phyloP scores from a whole-genome alignment of 1,140 invertebrate species.

The Chelonus insularis region DNA sequence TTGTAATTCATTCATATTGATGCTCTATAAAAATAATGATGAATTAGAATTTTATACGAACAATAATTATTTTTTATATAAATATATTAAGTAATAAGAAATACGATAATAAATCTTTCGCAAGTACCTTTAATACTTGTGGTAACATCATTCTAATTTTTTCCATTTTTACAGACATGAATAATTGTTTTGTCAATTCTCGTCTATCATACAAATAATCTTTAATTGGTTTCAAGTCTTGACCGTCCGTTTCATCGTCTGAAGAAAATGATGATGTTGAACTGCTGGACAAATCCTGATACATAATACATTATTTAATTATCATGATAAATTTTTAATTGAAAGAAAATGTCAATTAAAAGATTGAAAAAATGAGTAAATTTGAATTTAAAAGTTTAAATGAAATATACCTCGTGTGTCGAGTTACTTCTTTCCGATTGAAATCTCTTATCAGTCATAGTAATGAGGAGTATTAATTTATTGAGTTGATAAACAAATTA shows the following conservation, averaged over 20 bases:
- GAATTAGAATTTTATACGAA: not conserved
- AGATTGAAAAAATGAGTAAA: no score
- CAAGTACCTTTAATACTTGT: conserved; percentile 48
- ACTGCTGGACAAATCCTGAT: conserved; percentile 33
- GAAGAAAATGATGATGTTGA: conserved; percentile 41
- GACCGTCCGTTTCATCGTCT: conserved; percentile 48
- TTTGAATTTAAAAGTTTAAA: no score
- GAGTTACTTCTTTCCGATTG: no score
- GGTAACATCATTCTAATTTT: conserved; percentile 59
- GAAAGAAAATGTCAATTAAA: no score
- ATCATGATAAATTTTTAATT: no score
- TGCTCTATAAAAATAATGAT: conserved; percentile 35
- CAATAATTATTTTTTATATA: not conserved
- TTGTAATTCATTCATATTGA: conserved; percentile 50
- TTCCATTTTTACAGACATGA: conserved; percentile 55
- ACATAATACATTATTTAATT: not conserved
- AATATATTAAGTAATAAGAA: not conserved
- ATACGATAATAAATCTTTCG: conserved; percentile 2
- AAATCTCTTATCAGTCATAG: no score
- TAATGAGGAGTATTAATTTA: no score
- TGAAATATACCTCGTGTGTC: no score
- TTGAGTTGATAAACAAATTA: no score
- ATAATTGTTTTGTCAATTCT: conserved; percentile 52
- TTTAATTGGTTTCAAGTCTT: conserved; percentile 55
- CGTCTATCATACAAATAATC: conserved; percentile 51